Percentiles rank a stretch among this genome's conserved stretches.
Conservation (phyloP, 1,140 invertebrate genomes). For the Microplitis demolitor region DNA sequence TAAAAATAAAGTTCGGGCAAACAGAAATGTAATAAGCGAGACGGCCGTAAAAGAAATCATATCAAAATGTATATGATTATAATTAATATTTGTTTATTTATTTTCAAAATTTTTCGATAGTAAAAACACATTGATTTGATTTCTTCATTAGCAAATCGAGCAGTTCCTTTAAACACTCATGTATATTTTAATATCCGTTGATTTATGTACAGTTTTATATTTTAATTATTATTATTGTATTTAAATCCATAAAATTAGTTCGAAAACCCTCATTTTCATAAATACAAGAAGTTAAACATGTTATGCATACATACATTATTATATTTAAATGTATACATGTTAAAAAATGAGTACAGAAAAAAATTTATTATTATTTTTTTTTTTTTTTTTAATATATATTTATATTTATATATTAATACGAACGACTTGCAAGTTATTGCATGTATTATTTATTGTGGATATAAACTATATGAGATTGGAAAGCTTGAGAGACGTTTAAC, state of each 20-base stretch:
- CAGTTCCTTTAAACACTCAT: conserved; percentile 49
- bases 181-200: conserved; percentile 26
- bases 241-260: conserved; percentile 17
- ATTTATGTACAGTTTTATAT: conserved; percentile 31
- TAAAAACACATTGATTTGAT: conserved; percentile 48
- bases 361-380: background rate
- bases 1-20: conserved; percentile 48
- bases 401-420: background rate
- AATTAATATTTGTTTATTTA: no score
- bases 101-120: background rate
- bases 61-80: conserved; percentile 41
- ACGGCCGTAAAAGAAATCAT: conserved; percentile 53
- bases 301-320: conserved; percentile 28
- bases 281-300: conserved; percentile 31
- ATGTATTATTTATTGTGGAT: background rate
- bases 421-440: conserved; percentile 9
- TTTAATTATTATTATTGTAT: background rate
- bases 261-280: conserved; percentile 31
- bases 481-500: conserved; percentile 19
- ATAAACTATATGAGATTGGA: conserved; percentile 16
- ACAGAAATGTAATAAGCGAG: conserved; percentile 50
- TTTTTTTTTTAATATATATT: no score
- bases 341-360: conserved; percentile 18
- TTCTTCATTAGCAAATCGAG: conserved; percentile 43
- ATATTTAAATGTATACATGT: conserved; percentile 25